These are phyloP conservation scores for Tipula vernalis DNA, from an alignment of 2,888 invertebrate genomes.

Conservation along the genomic window DNA sequence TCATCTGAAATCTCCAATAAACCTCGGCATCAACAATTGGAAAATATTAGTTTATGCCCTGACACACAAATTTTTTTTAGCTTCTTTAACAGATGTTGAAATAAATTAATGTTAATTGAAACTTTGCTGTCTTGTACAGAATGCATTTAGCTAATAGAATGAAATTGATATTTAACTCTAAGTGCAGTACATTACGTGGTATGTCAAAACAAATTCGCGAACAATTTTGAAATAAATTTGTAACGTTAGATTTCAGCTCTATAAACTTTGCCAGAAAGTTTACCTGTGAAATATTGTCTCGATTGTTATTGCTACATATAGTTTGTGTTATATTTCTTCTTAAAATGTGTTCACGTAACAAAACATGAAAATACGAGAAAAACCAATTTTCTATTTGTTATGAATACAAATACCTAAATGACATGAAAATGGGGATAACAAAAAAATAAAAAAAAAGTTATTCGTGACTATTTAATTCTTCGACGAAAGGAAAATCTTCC, in stretches of 20 bases:
- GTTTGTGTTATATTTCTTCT: not conserved
- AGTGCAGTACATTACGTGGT: too few species aligned
- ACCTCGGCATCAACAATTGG: too few species aligned
- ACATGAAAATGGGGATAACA: not conserved
- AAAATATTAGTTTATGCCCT: too few species aligned
- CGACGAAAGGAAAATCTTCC: not conserved
- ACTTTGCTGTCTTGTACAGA: too few species aligned
- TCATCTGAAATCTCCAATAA: too few species aligned
- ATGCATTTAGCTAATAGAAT: too few species aligned
- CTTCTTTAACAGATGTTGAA: too few species aligned
- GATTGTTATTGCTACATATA: not conserved
- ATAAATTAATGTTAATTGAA: too few species aligned
- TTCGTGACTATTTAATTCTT: not conserved
- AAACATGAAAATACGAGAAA: conserved; percentile 1
- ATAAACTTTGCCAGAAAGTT: not conserved
- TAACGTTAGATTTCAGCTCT: not conserved
- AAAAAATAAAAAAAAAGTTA: not conserved
- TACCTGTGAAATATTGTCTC: not conserved
- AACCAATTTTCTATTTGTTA: conserved; percentile 4
- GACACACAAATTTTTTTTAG: too few species aligned
- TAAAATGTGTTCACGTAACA: not conserved
- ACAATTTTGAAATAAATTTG: too few species aligned
- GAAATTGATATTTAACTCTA: too few species aligned
- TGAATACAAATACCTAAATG: not conserved
- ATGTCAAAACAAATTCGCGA: too few species aligned